Percentiles rank a stretch among this genome's conserved stretches.
These are phyloP conservation scores for Drosophila phalerata DNA, from an alignment of 2,888 invertebrate species.

Conservation along the genomic window DNA sequence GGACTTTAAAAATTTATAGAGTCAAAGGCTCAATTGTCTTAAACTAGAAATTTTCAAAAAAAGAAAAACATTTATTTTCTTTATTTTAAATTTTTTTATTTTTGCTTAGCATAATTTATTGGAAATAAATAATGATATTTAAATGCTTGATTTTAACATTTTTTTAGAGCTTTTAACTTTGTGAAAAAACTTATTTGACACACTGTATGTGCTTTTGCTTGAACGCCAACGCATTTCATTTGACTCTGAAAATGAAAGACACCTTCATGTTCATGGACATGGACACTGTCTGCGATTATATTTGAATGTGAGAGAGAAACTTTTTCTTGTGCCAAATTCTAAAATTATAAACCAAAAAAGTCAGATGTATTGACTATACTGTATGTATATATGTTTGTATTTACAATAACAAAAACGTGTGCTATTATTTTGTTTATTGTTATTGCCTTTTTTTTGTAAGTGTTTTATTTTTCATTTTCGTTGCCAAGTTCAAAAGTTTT, in stretches of 20 bases:
- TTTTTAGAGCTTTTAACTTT: constrained; percentile 1
- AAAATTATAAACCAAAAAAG: constrained; percentile 42
- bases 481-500: constrained; percentile 72
- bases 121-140: not conserved
- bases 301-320: not conserved
- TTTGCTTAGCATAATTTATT: too few species aligned
- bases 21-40: too few species aligned
- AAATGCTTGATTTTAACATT: too few species aligned
- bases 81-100: too few species aligned
- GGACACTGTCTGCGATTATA: constrained; percentile 29
- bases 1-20: too few species aligned
- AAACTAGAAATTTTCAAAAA: too few species aligned
- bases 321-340: constrained; percentile 52
- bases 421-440: constrained; percentile 29
- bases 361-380: too few species aligned
- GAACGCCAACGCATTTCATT: constrained; percentile 29
- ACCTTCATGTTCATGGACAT: constrained; percentile 75
- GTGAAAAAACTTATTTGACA: not conserved
- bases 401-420: constrained; percentile 34
- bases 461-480: constrained; percentile 49
- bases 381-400: constrained; percentile 32
- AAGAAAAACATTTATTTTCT: too few species aligned
- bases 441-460: constrained; percentile 41
- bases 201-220: constrained; percentile 11
- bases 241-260: constrained; percentile 33